Evolutionary conservation across 2,797 vertebrate species (phyloP), one percentile per base, ranked within the genome.

Genomic region (Bovichtus diacanthus): DNA sequence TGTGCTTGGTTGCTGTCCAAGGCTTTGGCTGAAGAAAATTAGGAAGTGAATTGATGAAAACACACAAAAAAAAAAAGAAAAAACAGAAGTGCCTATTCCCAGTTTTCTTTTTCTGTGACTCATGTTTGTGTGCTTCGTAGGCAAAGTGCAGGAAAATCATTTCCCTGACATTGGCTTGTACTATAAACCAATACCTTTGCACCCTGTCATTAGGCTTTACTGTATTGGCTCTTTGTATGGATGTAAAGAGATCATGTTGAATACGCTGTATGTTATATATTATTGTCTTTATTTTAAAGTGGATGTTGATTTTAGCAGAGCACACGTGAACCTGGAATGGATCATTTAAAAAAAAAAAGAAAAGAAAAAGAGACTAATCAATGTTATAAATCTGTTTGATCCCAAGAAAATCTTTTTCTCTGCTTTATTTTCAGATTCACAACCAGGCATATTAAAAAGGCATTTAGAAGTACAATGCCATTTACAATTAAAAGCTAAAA

Each of bases 1-100:
- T 62, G 76, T 80, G 85, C 43, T 77, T 49, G 49, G 66, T 86
- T 80, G 63, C 70, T 53, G 50, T 72, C 19, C 13, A 53, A 78
- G 50, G 58, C 59, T n/a, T 82, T 53, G 25, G 47, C 55, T 69
- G 77, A 82, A 82, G 67, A 85, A 85, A 83, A 85, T 8, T 11
- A 72, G 47, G 43, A 62, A 84, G 41, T 5, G 39, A 69, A 74
- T 72, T 82, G 76, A 79, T 76, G n/a, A 74, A 83, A 65, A 74
- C 5, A 38, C 39, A 63, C 9, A 70, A 31, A 63, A 73, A 53
- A 9, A 41, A 44, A 46, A 15, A 63, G 46, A 73, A 53, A 9
- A 41, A 44, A 46, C 15, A 63, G 46, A 95, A 95, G 95, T 95
- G 94, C 93, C 95, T 95, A 92, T 76, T 93, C 85, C 83, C 76